Evolutionary conservation across 37 sponge, comb jelly and placozoan species (phyloP).

Genomic region (Diacarnus erythraeanus): DNA sequence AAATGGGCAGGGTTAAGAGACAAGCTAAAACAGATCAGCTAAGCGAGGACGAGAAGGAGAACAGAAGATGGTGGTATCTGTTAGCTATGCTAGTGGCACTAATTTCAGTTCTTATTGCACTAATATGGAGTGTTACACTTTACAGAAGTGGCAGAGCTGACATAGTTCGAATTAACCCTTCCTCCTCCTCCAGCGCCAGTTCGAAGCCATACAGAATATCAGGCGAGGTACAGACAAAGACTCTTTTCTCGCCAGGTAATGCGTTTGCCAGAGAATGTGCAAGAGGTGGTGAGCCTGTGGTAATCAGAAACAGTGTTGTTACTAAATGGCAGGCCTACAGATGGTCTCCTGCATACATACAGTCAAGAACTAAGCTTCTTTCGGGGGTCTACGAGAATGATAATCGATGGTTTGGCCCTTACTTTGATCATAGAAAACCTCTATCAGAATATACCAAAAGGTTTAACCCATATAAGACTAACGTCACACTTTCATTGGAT

Average conservation of each 20-base stretch:
- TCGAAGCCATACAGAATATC: background rate
- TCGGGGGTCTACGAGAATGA: constrained; percentile 76
- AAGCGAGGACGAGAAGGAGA: background rate
- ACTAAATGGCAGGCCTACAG: constrained; percentile 63
- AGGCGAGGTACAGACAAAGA: background rate
- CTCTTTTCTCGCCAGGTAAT: constrained; percentile 3
- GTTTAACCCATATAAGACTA: constrained; percentile 52
- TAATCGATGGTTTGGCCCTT: constrained; percentile 94
- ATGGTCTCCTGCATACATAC: constrained; percentile 76
- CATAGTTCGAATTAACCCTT: background rate
- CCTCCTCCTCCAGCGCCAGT: background rate
- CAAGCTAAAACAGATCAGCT: background rate
- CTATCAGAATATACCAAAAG: constrained; percentile 34
- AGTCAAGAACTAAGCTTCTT: constrained; percentile 30
- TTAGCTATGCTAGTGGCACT: background rate
- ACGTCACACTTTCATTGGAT: constrained; percentile 22
- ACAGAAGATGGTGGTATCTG: background rate
- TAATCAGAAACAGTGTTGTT: constrained; percentile 72
- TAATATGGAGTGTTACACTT: background rate
- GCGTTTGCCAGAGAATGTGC: constrained; percentile 56
- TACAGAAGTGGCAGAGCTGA: background rate
- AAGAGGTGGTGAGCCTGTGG: constrained; percentile 40
- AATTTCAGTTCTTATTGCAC: background rate
- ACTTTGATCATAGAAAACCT: constrained; percentile 80
- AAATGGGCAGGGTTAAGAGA: background rate